Percentiles rank a stretch among this genome's conserved stretches.
These are phyloP conservation scores for Eupeodes luniger DNA, from an alignment of 2,888 invertebrate genomes.

Conservation along the genomic window DNA sequence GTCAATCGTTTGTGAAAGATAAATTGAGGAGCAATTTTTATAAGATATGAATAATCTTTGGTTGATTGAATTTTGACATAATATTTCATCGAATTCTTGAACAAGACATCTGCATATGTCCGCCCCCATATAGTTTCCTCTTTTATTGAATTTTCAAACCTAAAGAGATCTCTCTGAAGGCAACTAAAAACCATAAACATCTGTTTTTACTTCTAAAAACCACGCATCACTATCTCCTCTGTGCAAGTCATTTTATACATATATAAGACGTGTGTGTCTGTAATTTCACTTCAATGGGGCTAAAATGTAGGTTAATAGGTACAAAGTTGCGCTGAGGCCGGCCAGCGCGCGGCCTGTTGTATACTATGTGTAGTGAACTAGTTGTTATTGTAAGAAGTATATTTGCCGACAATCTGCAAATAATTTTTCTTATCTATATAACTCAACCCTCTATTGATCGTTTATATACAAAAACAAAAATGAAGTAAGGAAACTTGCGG, in stretches of 20 bases:
- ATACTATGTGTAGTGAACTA: constrained; percentile 12
- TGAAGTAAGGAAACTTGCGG: background rate
- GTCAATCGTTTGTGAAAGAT: too few species aligned
- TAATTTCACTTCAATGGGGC: constrained; percentile 27
- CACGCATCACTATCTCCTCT: background rate
- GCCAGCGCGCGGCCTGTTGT: too few species aligned
- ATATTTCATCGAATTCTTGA: background rate
- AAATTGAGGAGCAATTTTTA: too few species aligned
- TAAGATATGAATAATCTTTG: too few species aligned
- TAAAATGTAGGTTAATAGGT: constrained; percentile 74
- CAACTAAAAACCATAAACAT: constrained; percentile 31
- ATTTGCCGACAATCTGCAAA: constrained; percentile 67
- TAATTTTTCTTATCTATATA: constrained; percentile 66
- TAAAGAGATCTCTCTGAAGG: background rate
- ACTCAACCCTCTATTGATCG: constrained; percentile 14
- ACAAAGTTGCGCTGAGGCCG: constrained; percentile 41
- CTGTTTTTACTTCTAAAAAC: constrained; percentile 19
- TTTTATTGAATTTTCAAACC: constrained; percentile 35
- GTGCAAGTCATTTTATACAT: background rate
- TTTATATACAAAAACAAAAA: constrained; percentile 3
- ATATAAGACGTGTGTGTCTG: constrained; percentile 10
- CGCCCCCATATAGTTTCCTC: constrained; percentile 41
- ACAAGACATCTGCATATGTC: constrained; percentile 16
- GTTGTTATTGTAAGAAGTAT: constrained; percentile 16
- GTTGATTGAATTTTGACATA: background rate